Conservation (phyloP, 2,888 invertebrate species). For the Drepanosiphum platanoidis region DNA sequence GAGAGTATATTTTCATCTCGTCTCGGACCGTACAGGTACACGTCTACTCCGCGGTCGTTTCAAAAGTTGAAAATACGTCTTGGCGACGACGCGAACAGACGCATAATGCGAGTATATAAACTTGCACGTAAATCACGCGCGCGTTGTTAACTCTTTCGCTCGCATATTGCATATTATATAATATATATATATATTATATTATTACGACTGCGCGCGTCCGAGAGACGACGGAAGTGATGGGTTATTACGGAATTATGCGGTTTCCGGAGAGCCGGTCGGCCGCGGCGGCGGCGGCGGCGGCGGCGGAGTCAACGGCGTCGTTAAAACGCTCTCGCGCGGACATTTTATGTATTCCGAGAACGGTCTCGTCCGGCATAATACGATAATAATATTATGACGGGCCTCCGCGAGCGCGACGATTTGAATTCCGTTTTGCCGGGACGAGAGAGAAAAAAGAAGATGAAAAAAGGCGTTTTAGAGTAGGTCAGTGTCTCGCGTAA, state of each 20-base stretch:
- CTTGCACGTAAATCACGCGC: background rate
- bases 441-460: conserved; percentile 26
- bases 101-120: no score
- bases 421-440: conserved; percentile 1
- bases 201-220: background rate
- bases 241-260: conserved; percentile 45
- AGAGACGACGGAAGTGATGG: background rate
- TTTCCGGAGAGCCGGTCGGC: no score
- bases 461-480: background rate
- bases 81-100: background rate
- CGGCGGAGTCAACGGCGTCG: conserved; percentile 17
- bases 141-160: background rate
- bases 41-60: no score
- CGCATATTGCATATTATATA: background rate
- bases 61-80: background rate
- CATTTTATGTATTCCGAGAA: conserved; percentile 56
- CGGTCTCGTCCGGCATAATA: background rate
- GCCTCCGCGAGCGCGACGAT: background rate
- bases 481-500: conserved; percentile 41
- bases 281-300: background rate
- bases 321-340: conserved; percentile 40
- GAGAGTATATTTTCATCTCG: no score
- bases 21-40: no score
- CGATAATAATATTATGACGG: no score
- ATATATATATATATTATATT: background rate